phyloP scores from a whole-genome alignment of 1,140 invertebrate species.

The Scylla paramamosain region DNA sequence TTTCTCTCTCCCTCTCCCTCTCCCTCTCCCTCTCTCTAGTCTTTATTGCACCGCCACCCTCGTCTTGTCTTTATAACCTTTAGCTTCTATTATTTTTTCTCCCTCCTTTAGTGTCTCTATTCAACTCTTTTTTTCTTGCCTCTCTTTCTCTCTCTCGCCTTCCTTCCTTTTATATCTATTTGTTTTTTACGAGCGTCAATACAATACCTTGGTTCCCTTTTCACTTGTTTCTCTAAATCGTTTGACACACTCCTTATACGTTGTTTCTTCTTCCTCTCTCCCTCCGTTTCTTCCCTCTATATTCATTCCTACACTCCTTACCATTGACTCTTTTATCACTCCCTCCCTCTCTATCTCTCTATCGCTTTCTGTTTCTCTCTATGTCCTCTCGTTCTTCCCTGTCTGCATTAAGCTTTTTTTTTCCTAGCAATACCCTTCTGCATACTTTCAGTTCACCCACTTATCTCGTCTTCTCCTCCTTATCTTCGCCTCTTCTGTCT shows the following conservation, averaged over 20 bases:
- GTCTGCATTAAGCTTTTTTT: background rate
- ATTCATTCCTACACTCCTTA: background rate
- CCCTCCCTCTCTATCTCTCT: no score
- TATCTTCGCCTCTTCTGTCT: no score
- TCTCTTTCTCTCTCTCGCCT: background rate
- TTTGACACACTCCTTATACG: no score
- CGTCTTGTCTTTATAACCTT: no score
- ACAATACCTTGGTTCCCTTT: background rate
- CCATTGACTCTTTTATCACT: background rate
- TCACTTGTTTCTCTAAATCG: no score
- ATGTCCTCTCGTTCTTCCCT: background rate
- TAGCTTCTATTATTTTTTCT: no score
- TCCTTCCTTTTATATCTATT: background rate
- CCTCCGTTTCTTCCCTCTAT: background rate
- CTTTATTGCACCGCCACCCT: no score
- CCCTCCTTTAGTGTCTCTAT: no score
- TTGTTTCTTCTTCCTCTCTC: no score
- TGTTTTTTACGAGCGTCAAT: background rate
- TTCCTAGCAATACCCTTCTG: no score
- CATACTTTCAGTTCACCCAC: no score
- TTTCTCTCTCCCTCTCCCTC: background rate
- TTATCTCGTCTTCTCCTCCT: no score
- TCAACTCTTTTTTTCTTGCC: background rate
- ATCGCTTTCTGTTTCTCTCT: background rate
- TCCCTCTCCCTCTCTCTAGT: background rate